These are phyloP conservation scores for Seira musarum DNA, from an alignment of 2,888 invertebrate genomes.

Conservation along the genomic window DNA sequence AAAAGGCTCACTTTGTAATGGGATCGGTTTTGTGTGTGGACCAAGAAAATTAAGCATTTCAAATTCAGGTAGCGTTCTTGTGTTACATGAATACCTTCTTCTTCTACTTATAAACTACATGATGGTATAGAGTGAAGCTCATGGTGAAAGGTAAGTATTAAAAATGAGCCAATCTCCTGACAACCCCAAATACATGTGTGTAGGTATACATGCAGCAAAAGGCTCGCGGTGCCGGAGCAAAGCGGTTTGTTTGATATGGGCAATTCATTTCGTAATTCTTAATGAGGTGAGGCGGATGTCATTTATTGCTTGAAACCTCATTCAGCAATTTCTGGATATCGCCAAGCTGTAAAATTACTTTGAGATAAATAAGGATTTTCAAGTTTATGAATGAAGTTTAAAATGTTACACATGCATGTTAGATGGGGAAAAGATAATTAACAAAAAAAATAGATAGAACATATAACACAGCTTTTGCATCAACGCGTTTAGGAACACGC, in stretches of 20 bases:
- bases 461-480: not conserved
- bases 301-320: not conserved
- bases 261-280: not conserved
- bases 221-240: no score
- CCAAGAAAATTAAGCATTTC: slow-evolving; percentile 40
- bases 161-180: not conserved
- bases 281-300: not conserved
- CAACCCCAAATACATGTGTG: no score
- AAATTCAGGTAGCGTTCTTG: slow-evolving; percentile 38
- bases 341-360: not conserved
- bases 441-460: not conserved
- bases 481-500: no score
- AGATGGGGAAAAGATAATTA: not conserved
- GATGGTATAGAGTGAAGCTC: not conserved
- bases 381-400: not conserved
- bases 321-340: not conserved
- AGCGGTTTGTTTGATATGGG: no score
- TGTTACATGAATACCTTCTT: not conserved
- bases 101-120: not conserved
- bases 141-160: not conserved
- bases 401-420: not conserved
- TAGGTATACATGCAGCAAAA: not conserved
- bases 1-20: not conserved
- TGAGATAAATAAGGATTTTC: not conserved
- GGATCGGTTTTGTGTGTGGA: not conserved